A percentile compares a stretch with the other conserved stretches of the same genome.
phyloP scores from a whole-genome alignment of 2,113 vertebrate species.

The Myotis brandtii region DNA sequence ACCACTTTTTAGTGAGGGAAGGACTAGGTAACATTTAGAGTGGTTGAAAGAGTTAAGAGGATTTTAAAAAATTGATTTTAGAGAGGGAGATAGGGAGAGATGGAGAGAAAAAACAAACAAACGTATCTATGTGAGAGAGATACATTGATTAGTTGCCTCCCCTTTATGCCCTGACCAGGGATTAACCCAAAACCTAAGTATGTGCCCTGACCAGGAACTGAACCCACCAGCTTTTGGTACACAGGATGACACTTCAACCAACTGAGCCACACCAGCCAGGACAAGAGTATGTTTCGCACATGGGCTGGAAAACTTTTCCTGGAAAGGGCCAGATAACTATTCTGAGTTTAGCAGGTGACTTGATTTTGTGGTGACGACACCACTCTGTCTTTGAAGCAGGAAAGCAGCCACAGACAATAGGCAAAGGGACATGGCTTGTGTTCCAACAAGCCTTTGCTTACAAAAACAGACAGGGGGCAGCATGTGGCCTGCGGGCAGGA shows the following conservation, averaged over 20 bases:
- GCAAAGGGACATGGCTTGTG: not conserved
- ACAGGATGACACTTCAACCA: not conserved
- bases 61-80: not conserved
- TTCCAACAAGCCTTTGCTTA: not conserved
- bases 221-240: not conserved
- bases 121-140: not conserved
- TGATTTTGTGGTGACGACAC: not conserved
- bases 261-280: not conserved
- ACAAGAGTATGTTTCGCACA: not conserved
- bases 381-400: not conserved
- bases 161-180: not conserved
- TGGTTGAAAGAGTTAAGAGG: not conserved
- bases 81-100: not conserved
- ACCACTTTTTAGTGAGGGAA: not conserved
- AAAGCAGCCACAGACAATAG: not conserved
- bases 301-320: not conserved
- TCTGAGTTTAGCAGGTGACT: not conserved
- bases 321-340: not conserved
- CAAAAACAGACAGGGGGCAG: not conserved
- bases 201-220: not conserved
- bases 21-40: not conserved
- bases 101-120: not conserved
- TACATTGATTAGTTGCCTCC: not conserved
- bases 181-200: not conserved
- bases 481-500: not conserved